Evolutionary conservation across 2,797 vertebrate species (phyloP).

Genomic region (Enoplosus armatus): DNA sequence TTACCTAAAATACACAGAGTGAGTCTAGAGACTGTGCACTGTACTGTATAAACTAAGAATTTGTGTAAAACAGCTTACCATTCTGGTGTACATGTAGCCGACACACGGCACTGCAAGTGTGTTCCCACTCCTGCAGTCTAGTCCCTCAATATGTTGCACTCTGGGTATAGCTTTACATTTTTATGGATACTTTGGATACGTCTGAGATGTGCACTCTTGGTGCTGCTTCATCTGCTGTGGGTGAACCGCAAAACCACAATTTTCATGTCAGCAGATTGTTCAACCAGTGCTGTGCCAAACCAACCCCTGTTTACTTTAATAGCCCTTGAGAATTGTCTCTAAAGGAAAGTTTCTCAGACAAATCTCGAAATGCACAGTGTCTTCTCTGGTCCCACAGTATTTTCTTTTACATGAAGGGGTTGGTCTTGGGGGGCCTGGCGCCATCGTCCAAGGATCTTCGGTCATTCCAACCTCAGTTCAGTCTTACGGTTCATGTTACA

Average conservation of each 20-base stretch:
- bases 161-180: neutral
- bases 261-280: constrained; percentile 72
- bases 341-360: constrained; percentile 33
- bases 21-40: neutral
- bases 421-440: constrained; percentile 68
- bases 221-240: constrained; percentile 57
- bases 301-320: constrained; percentile 76
- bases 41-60: constrained; percentile 3
- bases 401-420: constrained; percentile 19
- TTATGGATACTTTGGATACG: constrained; percentile 6
- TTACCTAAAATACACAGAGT: constrained; percentile 1
- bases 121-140: neutral
- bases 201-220: constrained; percentile 49
- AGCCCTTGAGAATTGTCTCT: constrained; percentile 56
- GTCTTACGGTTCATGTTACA: constrained; percentile 74
- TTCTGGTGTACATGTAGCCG: neutral
- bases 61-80: neutral
- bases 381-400: constrained; percentile 38
- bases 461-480: constrained; percentile 72
- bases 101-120: neutral
- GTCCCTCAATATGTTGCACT: neutral
- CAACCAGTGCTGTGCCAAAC: constrained; percentile 62
- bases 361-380: constrained; percentile 53
- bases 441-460: constrained; percentile 54
- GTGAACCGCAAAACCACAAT: constrained; percentile 61